Evolutionary conservation across 2,888 invertebrate species (phyloP).

Genomic region (Philonicus albiceps): DNA sequence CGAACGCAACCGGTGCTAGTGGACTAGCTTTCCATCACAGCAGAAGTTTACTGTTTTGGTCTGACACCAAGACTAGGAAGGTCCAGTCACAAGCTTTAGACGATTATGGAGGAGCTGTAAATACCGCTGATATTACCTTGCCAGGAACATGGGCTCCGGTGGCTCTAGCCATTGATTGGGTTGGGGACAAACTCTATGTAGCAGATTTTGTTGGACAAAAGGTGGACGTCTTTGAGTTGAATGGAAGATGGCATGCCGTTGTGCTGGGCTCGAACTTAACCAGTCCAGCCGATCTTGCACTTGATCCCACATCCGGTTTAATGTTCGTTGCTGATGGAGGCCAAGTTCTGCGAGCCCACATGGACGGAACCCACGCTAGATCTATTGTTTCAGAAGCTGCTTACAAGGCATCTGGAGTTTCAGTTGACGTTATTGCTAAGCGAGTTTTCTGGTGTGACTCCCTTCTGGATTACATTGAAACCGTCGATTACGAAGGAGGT

Average conservation of each 20-base stretch:
- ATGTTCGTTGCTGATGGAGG: constrained; percentile 89
- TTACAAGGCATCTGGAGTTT: constrained; percentile 91
- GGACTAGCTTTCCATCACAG: constrained; percentile 86
- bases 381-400: constrained; percentile 91
- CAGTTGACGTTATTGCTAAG: constrained; percentile 88
- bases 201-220: constrained; percentile 92
- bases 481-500: constrained; percentile 90
- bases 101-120: constrained; percentile 63
- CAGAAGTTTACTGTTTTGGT: constrained; percentile 84
- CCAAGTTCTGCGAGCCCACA: constrained; percentile 85
- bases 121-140: constrained; percentile 71
- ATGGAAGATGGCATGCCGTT: constrained; percentile 87
- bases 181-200: constrained; percentile 94
- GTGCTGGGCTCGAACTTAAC: constrained; percentile 91
- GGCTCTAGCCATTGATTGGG: constrained; percentile 95
- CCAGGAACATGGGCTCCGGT: constrained; percentile 90
- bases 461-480: constrained; percentile 92
- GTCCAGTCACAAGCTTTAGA: constrained; percentile 67
- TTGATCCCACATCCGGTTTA: constrained; percentile 89
- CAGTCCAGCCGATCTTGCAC: constrained; percentile 87
- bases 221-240: constrained; percentile 91
- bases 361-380: constrained; percentile 89
- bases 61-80: constrained; percentile 86
- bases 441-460: constrained; percentile 97
- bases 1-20: constrained; percentile 84